A percentile compares a stretch with the other conserved stretches of the same genome.
Conservation (phyloP, 1,140 invertebrate genomes). For the Vanessa atalanta region DNA sequence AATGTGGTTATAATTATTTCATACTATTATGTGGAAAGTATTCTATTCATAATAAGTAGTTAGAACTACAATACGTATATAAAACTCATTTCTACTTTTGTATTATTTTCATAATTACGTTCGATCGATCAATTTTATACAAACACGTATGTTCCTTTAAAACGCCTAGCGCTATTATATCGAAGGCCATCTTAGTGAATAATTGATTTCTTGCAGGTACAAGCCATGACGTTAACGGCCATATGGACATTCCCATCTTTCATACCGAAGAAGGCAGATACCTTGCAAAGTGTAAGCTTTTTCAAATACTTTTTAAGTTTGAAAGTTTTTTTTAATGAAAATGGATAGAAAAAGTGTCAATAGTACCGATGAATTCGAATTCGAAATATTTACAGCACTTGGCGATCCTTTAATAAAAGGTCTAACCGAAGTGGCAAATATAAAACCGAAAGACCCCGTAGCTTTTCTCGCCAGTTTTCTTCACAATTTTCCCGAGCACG, state of each 20-base stretch:
- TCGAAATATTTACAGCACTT: conserved; percentile 84
- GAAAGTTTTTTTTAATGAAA: neutral
- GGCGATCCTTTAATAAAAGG: conserved; percentile 93
- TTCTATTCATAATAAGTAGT: neutral
- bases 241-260: conserved; percentile 86
- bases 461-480: conserved; percentile 91
- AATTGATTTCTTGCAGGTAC: conserved; percentile 73
- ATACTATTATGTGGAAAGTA: neutral
- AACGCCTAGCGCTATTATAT: conserved; percentile 39
- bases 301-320: conserved; percentile 29
- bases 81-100: neutral
- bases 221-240: conserved; percentile 81
- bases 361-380: conserved; percentile 56
- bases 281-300: conserved; percentile 87
- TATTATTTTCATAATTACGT: neutral
- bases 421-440: conserved; percentile 90
- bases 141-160: conserved; percentile 47
- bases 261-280: conserved; percentile 91
- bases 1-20: neutral
- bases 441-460: conserved; percentile 90
- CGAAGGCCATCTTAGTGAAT: conserved; percentile 68
- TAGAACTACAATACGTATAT: neutral
- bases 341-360: conserved; percentile 42
- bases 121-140: conserved; percentile 39
- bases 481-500: conserved; percentile 86